Evolutionary conservation across 2,113 vertebrate genomes (phyloP).

Genomic region (Stercorarius parasiticus): DNA sequence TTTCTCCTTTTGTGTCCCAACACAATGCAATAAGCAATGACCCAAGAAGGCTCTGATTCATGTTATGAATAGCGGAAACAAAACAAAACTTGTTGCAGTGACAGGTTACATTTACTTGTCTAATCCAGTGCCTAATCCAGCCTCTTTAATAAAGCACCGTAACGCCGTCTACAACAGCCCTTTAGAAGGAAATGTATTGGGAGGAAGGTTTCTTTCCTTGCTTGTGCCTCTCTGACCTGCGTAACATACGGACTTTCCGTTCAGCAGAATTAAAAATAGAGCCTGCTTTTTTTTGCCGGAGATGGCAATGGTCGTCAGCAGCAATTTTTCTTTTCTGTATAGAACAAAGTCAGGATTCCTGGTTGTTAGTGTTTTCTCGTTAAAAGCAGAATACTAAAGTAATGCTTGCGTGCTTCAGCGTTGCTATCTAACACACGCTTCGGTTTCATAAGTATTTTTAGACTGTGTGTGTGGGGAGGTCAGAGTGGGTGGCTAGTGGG

Average conservation of each 20-base stretch:
- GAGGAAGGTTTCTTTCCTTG: not conserved
- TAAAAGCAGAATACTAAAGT: not conserved
- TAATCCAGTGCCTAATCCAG: not conserved
- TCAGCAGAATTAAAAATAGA: not conserved
- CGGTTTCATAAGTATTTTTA: constrained; percentile 4
- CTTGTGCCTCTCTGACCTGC: not conserved
- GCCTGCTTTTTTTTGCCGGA: too few species aligned
- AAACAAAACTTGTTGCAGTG: not conserved
- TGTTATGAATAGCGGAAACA: not conserved
- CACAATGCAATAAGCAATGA: not conserved
- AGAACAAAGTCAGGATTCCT: not conserved
- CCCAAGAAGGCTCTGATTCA: not conserved
- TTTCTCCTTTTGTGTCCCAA: not conserved
- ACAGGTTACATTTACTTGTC: not conserved
- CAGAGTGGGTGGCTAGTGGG: not conserved
- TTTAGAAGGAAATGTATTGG: not conserved
- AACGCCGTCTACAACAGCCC: not conserved
- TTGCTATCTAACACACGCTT: not conserved
- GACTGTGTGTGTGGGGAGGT: not conserved
- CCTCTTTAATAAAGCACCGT: not conserved
- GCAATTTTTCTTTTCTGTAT: not conserved
- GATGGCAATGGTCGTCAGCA: not conserved
- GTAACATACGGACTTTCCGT: not conserved
- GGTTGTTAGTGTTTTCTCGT: not conserved
- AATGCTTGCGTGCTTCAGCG: not conserved